These are phyloP conservation scores for Liolophura sinensis DNA, from an alignment of 1,140 invertebrate species.

Conservation along the genomic window DNA sequence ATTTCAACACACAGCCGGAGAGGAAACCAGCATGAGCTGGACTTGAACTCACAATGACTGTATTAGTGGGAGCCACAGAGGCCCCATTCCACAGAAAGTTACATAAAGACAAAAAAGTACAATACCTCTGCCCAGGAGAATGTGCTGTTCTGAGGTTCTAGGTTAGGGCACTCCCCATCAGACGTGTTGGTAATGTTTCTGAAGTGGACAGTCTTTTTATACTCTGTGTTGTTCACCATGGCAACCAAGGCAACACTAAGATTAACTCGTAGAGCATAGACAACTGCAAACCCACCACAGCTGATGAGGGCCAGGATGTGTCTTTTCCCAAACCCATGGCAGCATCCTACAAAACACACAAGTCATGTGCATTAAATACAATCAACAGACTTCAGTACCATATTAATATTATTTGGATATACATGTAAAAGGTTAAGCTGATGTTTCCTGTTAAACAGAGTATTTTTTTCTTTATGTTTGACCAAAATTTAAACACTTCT, in stretches of 20 bases:
- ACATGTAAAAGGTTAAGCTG: not conserved
- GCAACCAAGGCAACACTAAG: slow-evolving; percentile 96
- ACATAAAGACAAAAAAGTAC: no score
- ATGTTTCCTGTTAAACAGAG: not conserved
- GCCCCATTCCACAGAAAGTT: no score
- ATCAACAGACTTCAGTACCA: not conserved
- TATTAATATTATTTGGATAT: not conserved
- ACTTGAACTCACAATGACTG: no score
- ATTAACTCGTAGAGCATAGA: slow-evolving; percentile 94
- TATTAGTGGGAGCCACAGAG: no score
- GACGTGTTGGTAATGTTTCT: no score
- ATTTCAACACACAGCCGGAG: no score
- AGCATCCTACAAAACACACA: slow-evolving; percentile 1
- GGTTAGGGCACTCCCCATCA: no score
- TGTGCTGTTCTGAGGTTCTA: no score
- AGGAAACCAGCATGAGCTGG: no score
- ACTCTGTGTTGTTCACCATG: slow-evolving; percentile 78
- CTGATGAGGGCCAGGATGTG: slow-evolving; percentile 75
- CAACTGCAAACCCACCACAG: slow-evolving; percentile 68
- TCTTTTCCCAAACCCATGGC: slow-evolving; percentile 22
- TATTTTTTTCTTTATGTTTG: slow-evolving; percentile 2
- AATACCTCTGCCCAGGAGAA: no score
- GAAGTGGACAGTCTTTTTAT: no score
- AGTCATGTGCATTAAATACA: slow-evolving; percentile 1
- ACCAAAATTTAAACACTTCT: slow-evolving; percentile 1